phyloP scores from a whole-genome alignment of 2,113 vertebrate genomes.

The Leptodactylus fuscus region DNA sequence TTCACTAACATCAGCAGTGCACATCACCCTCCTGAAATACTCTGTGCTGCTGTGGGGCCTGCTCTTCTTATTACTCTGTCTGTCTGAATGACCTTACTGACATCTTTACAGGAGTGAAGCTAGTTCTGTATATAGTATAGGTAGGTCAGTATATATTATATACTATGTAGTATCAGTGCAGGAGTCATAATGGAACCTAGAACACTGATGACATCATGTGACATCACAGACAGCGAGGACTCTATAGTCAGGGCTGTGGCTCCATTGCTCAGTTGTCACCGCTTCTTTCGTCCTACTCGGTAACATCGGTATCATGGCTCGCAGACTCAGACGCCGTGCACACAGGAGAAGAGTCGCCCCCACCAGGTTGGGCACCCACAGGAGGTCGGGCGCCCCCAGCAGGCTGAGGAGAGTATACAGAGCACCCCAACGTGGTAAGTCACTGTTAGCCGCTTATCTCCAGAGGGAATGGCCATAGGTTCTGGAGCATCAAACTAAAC shows the following conservation, averaged over 20 bases:
- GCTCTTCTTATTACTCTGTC: no score
- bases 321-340: background rate
- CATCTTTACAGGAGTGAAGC: no score
- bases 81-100: no score
- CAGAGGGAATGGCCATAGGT: background rate
- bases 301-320: background rate
- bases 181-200: no score
- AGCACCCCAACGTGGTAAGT: background rate
- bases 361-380: no score
- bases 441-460: background rate
- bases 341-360: background rate
- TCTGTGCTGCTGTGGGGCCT: no score
- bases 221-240: background rate
- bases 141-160: no score
- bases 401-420: background rate
- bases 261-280: background rate
- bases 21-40: no score
- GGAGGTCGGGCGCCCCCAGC: no score
- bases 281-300: background rate
- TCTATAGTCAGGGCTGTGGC: background rate
- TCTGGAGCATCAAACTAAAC: background rate
- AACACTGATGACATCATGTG: background rate
- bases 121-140: no score
- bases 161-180: no score
- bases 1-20: no score